Conservation (phyloP, 53 echinoderm and acorn worm species). For the Stichopus horrens region DNA sequence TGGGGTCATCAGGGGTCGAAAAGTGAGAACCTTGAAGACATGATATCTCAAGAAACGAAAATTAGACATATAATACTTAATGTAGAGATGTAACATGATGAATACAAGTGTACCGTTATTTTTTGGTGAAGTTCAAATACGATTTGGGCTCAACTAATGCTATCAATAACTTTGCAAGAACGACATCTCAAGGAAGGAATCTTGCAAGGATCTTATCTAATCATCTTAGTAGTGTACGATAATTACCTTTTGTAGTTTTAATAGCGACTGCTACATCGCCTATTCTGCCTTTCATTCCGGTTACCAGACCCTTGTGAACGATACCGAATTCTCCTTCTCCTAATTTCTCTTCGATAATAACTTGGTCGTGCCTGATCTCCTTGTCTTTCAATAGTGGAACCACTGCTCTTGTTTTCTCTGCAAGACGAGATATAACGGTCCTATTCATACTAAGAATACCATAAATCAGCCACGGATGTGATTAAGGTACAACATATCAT, state of each 20-base stretch:
- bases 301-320: conserved; percentile 6
- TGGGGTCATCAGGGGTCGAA: no score
- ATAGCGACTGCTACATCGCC: not conserved
- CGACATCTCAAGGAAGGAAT: not conserved
- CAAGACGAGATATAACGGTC: no score
- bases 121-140: no score
- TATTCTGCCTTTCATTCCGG: not conserved
- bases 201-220: not conserved
- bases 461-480: no score
- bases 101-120: no score
- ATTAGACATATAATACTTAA: no score
- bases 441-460: no score
- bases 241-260: conserved; percentile 35
- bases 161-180: not conserved
- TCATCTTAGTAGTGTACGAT: not conserved
- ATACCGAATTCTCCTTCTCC: conserved; percentile 38
- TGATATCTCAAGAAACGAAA: no score
- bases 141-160: no score
- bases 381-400: not conserved
- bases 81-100: no score
- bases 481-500: no score
- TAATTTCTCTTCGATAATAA: not conserved
- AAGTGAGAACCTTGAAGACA: no score
- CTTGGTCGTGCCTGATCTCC: conserved; percentile 8
- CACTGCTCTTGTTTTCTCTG: not conserved